phyloP scores from a whole-genome alignment of 2,113 vertebrate genomes.

The Eulemur macaco region DNA sequence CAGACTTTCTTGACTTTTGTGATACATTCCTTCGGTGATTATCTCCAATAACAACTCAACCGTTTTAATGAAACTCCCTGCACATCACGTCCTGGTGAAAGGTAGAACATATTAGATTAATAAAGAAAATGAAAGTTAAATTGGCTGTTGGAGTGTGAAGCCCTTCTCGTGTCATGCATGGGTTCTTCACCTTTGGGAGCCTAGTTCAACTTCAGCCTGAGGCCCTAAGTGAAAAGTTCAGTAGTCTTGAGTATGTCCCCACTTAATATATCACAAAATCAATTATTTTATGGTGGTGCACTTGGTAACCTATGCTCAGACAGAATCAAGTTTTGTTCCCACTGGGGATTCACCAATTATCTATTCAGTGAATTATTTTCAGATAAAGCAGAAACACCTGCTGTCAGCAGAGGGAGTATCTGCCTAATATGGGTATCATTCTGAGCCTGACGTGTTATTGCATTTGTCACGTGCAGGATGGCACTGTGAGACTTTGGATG shows the following conservation, averaged over 20 bases:
- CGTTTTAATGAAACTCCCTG: conserved; percentile 85
- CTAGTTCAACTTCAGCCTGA: conserved; percentile 85
- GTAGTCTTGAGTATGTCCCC: conserved; percentile 80
- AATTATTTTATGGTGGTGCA: conserved; percentile 87
- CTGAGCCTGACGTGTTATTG: conserved; percentile 52
- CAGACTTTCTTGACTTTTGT: conserved; percentile 83
- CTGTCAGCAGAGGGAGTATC: conserved; percentile 81
- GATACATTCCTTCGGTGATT: conserved; percentile 85
- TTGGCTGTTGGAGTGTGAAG: conserved; percentile 81
- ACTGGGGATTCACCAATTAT: conserved; percentile 86
- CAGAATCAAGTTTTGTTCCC: conserved; percentile 83
- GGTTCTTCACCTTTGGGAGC: conserved; percentile 85
- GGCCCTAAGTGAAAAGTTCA: conserved; percentile 88
- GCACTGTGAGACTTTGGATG: conserved; percentile 66
- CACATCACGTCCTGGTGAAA: conserved; percentile 83
- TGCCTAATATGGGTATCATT: conserved; percentile 70
- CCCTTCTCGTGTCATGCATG: conserved; percentile 76
- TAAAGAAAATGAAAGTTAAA: conserved; percentile 86
- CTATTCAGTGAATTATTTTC: conserved; percentile 84
- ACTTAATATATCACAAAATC: conserved; percentile 87
- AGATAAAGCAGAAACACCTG: conserved; percentile 83
- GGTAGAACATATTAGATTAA: conserved; percentile 84
- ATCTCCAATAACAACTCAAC: conserved; percentile 87
- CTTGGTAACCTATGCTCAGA: conserved; percentile 86
- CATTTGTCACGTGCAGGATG: conserved; percentile 71